Evolutionary conservation across 2,888 invertebrate genomes (phyloP).

Genomic region (Hirtodrosophila duncani): DNA sequence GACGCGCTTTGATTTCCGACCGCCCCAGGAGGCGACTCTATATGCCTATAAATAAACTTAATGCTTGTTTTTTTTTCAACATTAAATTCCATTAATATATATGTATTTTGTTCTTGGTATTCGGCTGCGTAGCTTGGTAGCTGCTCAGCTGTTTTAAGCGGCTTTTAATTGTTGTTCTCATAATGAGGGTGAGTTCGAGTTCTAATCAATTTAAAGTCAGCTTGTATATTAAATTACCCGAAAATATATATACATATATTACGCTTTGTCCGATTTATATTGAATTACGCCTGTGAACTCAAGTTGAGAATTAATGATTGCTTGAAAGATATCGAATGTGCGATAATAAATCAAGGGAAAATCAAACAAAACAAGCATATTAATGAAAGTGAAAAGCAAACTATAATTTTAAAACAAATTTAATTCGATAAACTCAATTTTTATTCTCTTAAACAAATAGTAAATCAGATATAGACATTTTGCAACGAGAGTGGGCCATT

Average conservation of each 20-base stretch:
- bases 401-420: too few relatives aligned
- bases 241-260: slow-evolving; percentile 33
- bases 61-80: slow-evolving; percentile 38
- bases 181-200: too few relatives aligned
- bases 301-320: too few relatives aligned
- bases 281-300: too few relatives aligned
- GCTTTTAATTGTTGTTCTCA: slow-evolving; percentile 58
- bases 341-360: too few relatives aligned
- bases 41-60: background rate
- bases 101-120: slow-evolving; percentile 10
- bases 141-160: slow-evolving; percentile 49
- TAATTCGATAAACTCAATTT: too few relatives aligned
- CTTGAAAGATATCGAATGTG: too few relatives aligned
- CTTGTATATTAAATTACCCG: slow-evolving; percentile 2
- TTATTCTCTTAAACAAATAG: too few relatives aligned
- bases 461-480: too few relatives aligned
- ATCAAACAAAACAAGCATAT: too few relatives aligned
- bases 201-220: slow-evolving; percentile 49
- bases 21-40: background rate
- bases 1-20: slow-evolving; percentile 59
- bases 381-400: too few relatives aligned
- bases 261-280: slow-evolving; percentile 4
- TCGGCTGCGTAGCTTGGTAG: slow-evolving; percentile 57
- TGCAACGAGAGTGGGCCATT: too few relatives aligned
- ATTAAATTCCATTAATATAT: slow-evolving; percentile 22